These are phyloP conservation scores for Heliocidaris erythrogramma DNA, from an alignment of 35 echinoderm and acorn worm genomes.

Conservation along the genomic window DNA sequence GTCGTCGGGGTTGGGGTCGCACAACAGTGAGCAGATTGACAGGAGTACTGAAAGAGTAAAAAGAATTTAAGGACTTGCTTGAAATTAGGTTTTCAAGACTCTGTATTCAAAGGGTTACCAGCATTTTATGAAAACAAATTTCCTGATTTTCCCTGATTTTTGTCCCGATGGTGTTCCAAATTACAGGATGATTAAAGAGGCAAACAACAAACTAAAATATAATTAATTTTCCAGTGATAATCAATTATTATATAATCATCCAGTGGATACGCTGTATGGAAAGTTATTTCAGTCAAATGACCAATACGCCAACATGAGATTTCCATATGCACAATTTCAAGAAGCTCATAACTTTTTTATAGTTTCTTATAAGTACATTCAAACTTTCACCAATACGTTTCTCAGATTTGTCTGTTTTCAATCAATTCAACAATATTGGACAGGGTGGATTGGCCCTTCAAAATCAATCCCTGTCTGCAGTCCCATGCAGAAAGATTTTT, in stretches of 20 bases:
- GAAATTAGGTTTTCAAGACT: neutral
- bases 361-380: too few species aligned
- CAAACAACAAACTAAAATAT: neutral
- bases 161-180: neutral
- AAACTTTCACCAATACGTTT: too few species aligned
- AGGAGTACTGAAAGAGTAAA: constrained; percentile 74
- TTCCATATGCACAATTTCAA: too few species aligned
- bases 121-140: neutral
- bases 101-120: neutral
- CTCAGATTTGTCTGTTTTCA: too few species aligned
- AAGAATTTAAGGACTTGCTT: neutral
- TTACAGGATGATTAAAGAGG: neutral
- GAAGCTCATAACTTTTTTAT: too few species aligned
- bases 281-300: too few species aligned
- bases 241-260: neutral
- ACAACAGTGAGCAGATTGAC: constrained; percentile 94
- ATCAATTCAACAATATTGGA: too few species aligned
- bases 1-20: constrained; percentile 95
- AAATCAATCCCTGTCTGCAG: too few species aligned
- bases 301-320: too few species aligned
- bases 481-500: too few species aligned
- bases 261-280: too few species aligned
- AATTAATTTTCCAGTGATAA: neutral
- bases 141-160: neutral
- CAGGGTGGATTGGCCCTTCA: too few species aligned